These are phyloP conservation scores for Musca domestica DNA, from an alignment of 1,140 invertebrate genomes.

Conservation along the genomic window DNA sequence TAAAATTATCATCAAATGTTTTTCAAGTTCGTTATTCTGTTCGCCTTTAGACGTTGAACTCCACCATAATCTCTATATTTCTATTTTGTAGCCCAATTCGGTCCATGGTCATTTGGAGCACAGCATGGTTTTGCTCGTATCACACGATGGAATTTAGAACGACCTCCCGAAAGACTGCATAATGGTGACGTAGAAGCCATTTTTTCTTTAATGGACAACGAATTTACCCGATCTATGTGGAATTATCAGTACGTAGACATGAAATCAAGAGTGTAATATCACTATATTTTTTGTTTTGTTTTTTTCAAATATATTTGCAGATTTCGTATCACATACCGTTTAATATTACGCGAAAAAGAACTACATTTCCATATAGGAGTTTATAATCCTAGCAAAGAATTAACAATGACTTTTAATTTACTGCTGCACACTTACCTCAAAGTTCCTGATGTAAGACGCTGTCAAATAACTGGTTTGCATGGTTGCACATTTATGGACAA, in stretches of 20 bases:
- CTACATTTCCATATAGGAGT: conserved; percentile 89
- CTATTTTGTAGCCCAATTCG: conserved; percentile 79
- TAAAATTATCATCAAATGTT: background rate
- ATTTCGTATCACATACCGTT: conserved; percentile 80
- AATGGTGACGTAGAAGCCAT: conserved; percentile 89
- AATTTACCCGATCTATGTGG: conserved; percentile 92
- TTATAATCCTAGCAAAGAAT: conserved; percentile 87
- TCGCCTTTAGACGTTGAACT: too few species aligned
- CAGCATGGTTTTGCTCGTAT: conserved; percentile 93
- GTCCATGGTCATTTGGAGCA: conserved; percentile 87
- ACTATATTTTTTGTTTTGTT: background rate
- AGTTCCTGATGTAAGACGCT: conserved; percentile 86
- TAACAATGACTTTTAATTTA: conserved; percentile 88
- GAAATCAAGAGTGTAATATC: background rate
- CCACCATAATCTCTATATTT: too few species aligned
- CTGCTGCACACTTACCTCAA: conserved; percentile 94
- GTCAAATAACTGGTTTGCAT: conserved; percentile 86
- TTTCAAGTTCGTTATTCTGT: too few species aligned
- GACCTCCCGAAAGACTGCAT: conserved; percentile 77
- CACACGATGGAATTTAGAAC: conserved; percentile 85
- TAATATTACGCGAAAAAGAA: conserved; percentile 87
- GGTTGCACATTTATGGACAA: conserved; percentile 92
- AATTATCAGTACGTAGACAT: conserved; percentile 72
- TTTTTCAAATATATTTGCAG: conserved; percentile 52
- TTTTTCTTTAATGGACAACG: conserved; percentile 87